Evolutionary conservation across 2,888 invertebrate genomes (phyloP).

Genomic region (Vesta saturnalis): DNA sequence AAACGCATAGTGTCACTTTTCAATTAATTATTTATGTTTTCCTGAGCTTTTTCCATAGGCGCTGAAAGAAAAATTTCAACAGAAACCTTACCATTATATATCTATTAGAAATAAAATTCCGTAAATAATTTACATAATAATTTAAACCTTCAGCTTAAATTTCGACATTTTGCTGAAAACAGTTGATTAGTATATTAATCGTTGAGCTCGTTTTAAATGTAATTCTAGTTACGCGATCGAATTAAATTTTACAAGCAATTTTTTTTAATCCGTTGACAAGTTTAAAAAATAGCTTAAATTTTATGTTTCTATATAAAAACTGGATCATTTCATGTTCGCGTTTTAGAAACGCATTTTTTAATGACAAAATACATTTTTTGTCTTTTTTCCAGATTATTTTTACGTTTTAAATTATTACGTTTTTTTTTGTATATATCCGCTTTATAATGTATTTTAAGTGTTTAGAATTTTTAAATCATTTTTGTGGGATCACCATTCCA

Average conservation of each 20-base stretch:
- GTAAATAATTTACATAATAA: too few relatives aligned
- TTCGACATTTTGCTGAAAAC: not conserved
- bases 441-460: constrained; percentile 1
- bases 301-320: not conserved
- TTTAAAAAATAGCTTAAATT: not conserved
- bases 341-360: constrained; percentile 1
- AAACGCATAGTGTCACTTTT: not conserved
- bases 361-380: not conserved
- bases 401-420: not conserved
- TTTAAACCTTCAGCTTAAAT: not conserved
- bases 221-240: not conserved
- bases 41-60: too few relatives aligned
- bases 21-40: not conserved
- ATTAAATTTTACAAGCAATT: not conserved
- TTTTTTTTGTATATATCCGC: not conserved
- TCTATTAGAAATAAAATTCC: not conserved
- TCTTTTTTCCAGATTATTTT: not conserved
- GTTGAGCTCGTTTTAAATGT: not conserved
- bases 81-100: not conserved
- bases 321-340: not conserved
- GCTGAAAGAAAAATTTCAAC: not conserved
- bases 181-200: not conserved
- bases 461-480: not conserved
- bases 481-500: constrained; percentile 1
- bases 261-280: not conserved